These are phyloP conservation scores for Mormyrus lacerda DNA, from an alignment of 2,113 vertebrate genomes.

Conservation along the genomic window DNA sequence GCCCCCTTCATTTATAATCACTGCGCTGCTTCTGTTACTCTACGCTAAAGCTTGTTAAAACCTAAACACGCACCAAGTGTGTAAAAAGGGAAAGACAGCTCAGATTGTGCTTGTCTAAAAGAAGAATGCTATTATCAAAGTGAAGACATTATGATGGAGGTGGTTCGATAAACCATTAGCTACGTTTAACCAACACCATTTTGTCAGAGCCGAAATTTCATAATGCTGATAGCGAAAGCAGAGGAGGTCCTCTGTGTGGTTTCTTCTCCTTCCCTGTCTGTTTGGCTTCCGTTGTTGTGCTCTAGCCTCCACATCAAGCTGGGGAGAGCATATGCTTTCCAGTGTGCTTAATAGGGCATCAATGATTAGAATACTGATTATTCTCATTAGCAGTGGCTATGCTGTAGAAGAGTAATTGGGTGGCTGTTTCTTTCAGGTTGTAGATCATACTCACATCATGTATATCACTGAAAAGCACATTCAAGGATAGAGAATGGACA, in stretches of 20 bases:
- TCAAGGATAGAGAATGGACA: background rate
- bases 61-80: conserved; percentile 19
- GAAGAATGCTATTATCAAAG: conserved; percentile 16
- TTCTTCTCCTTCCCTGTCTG: background rate
- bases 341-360: background rate
- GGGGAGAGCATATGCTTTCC: background rate
- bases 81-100: conserved; percentile 15
- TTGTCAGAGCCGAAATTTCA: conserved; percentile 12
- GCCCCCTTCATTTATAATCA: conserved; percentile 18
- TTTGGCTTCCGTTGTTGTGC: background rate
- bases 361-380: conserved; percentile 1
- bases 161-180: conserved; percentile 27
- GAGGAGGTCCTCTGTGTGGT: background rate
- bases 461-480: background rate
- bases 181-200: conserved; percentile 17
- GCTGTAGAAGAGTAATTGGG: background rate
- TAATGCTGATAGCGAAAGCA: background rate
- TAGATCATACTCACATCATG: background rate
- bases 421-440: background rate
- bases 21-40: background rate
- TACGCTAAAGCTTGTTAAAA: conserved; percentile 37
- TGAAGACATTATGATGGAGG: conserved; percentile 15
- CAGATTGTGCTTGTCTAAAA: background rate
- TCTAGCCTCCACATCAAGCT: background rate
- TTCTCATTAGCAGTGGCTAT: background rate